Conservation (phyloP, 92 coral and sea anemone genomes). For the Montipora capitata region DNA sequence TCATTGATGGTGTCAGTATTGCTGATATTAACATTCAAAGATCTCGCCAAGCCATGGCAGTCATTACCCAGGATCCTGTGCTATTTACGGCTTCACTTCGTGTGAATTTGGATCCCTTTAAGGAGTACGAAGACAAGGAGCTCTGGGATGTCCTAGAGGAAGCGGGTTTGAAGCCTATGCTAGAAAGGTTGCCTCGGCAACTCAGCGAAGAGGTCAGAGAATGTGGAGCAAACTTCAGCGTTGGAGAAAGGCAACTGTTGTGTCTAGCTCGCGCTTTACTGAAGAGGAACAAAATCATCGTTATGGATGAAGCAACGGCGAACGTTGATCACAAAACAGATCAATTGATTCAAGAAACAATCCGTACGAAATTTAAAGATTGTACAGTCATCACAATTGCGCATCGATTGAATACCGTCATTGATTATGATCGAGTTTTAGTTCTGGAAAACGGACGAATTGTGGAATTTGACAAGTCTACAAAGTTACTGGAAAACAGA, state of each 20-base stretch:
- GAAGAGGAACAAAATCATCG: constrained; percentile 11
- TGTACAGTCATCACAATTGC: constrained; percentile 24
- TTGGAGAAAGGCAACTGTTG: background rate
- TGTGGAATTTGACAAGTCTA: background rate
- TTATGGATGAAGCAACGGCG: constrained; percentile 32
- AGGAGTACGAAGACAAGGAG: too few relatives aligned
- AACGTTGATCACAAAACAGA: constrained; percentile 24
- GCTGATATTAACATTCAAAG: too few relatives aligned
- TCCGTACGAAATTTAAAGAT: constrained; percentile 6
- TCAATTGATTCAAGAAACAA: constrained; percentile 19
- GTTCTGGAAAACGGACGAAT: constrained; percentile 1
- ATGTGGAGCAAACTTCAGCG: too few relatives aligned
- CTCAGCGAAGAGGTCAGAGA: too few relatives aligned
- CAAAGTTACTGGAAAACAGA: background rate
- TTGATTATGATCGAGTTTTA: constrained; percentile 16
- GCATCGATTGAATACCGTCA: constrained; percentile 15
- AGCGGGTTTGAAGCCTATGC: too few relatives aligned
- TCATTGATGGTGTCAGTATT: too few relatives aligned
- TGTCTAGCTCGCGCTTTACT: constrained; percentile 5
- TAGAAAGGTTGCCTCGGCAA: too few relatives aligned
- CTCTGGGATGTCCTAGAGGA: too few relatives aligned
- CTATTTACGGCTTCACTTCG: too few relatives aligned
- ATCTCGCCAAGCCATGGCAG: too few relatives aligned
- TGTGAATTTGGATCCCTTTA: too few relatives aligned
- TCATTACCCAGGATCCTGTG: too few relatives aligned